Base-by-base conservation (phyloP, 2,113 vertebrate genomes). In the Ammodytes marinus region DNA sequence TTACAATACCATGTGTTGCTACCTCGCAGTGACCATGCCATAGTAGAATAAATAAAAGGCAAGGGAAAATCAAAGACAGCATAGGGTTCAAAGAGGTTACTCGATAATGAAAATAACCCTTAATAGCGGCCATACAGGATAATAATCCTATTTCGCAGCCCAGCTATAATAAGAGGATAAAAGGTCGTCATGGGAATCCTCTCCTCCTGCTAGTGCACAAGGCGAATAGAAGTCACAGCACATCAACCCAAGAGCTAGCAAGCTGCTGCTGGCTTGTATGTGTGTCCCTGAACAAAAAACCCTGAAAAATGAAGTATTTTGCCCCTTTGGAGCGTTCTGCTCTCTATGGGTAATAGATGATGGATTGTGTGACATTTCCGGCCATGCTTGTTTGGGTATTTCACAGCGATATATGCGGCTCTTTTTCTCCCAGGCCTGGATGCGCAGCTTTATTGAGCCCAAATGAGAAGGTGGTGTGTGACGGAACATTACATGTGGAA, bases 351-450 rank as follows among this genome's bases (percentile, higher is more conserved):
- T 86, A 86, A 87, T 70, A 77, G 63, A 86, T 92, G 92, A 93
- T 92, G 82, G 90, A 93, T 90, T 79, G 64, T 17, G 9, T 93
- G 91, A 91, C 89, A 92, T 92, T 92, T 92, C 8, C 3, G 7
- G 72, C 73, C 64, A 9, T 19, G 86, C 80, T 88, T 84, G 86
- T 86, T 88, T 70, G 86, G 67, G 46, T 84, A 74, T 83, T 85
- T 75, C 71, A n/a, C 79, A 52, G 69, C 63, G 57, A 74, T 83
- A 74, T 83, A 46, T 27, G 59, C 70, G 43, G 80, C 61, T 39
- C 39, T n/a, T 17, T 64, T n/a, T 74, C 74, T 81, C 27, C 27
- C 27, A 27, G 27, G 79, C 59, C 71, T 65, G 77, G 67, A 49
- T 73, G 89, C 78, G 55, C 57, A 3, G 53, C 52, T 17, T 72